These are phyloP conservation scores for Nomia melanderi DNA, from an alignment of 1,140 invertebrate species.

Conservation along the genomic window DNA sequence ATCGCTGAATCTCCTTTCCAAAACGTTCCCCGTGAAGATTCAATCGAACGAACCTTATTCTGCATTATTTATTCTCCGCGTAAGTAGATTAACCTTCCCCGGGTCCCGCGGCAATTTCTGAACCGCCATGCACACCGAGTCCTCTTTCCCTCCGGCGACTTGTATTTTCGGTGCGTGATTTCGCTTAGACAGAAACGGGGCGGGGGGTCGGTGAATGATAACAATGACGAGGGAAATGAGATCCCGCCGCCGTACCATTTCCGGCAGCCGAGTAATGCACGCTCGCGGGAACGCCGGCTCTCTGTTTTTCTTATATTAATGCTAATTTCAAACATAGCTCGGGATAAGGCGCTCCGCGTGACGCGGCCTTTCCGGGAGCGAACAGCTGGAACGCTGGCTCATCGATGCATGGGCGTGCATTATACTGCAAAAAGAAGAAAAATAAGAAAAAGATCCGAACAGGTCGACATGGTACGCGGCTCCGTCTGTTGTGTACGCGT, in stretches of 20 bases:
- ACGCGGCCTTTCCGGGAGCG: conserved; percentile 4
- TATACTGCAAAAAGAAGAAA: not conserved
- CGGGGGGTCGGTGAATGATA: conserved; percentile 14
- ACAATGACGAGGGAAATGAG: conserved; percentile 36
- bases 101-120: too few species aligned
- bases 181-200: not conserved
- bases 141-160: too few species aligned
- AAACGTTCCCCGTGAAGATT: too few species aligned
- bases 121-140: too few species aligned
- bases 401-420: conserved; percentile 13
- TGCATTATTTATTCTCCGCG: too few species aligned
- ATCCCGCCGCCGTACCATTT: conserved; percentile 17
- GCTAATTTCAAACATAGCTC: conserved; percentile 77
- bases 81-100: too few species aligned
- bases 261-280: conserved; percentile 6
- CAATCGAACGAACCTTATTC: too few species aligned
- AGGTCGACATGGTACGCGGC: too few species aligned
- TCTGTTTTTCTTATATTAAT: conserved; percentile 74
- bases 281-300: conserved; percentile 16
- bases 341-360: conserved; percentile 34
- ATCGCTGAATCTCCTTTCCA: too few species aligned
- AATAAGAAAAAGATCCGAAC: too few species aligned
- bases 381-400: conserved; percentile 20
- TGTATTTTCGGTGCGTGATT: not conserved
- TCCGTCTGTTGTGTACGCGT: too few species aligned